Base-by-base conservation (phyloP, 2,113 vertebrate species). In the Pteropus alecto region DNA sequence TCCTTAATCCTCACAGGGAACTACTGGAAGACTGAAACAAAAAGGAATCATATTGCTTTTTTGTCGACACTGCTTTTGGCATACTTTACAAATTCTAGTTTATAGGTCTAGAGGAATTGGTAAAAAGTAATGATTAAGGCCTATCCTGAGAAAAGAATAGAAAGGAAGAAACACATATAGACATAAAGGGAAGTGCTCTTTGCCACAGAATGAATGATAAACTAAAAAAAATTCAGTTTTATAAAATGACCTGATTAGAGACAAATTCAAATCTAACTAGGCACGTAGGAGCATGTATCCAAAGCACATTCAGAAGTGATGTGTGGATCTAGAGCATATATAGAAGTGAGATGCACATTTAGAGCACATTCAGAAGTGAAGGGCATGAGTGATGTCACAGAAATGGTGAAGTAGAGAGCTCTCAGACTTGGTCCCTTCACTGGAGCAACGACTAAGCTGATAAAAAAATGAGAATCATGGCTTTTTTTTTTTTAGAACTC, bases 1-100 rank as follows among this genome's bases (percentile, higher is more conserved):
- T 94, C 85, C 86, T 93, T 96, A 94, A 84, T 92, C 51, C 65
- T 94, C 84, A 76, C 18, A 89, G 74, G 74, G 82, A 85, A 91
- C 67, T n/a, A 58, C 21, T 67, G 70, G 14, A 83, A 95, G 24
- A 65, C 51, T 65, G 74, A 86, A 81, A 83, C 5, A 74, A 79
- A 96, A 97, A 56, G 9, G 46, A 83, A 79, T 85, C 41, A 38
- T 28, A n/a, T 7, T 54, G 13, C 3, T 43, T 97, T 82, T 84
- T 61, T 2, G 71, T 88, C 73, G 88, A 30, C 35, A 63, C 8
- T 71, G 28, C 30, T 81, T 96, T 91, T 41, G 65, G n/a, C 24
- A 48, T 63, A 78, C 26, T 65, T 92, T 79, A 85, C 38, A 73
- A 79, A 82, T 68, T 90, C n/a, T 91, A 58, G 19, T 58, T 46